Evolutionary conservation across 2,797 vertebrate species (phyloP).

Genomic region (Dicrostonyx torquatus): DNA sequence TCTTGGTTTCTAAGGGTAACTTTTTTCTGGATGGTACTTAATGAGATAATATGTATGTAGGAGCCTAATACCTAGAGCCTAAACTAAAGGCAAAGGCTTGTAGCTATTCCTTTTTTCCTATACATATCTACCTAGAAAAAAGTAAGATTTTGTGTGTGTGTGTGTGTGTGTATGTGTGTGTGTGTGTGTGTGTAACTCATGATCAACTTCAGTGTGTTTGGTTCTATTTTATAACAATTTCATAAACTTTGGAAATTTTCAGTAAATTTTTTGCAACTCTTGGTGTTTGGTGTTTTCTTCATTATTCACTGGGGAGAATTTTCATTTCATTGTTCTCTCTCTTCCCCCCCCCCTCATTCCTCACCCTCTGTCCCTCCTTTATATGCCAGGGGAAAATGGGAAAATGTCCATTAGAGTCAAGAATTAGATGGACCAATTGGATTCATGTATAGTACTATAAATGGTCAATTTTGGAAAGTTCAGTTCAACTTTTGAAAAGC

Average conservation of each 20-base stretch:
- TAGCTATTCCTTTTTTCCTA: neutral
- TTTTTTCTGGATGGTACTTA: constrained; percentile 36
- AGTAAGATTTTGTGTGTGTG: neutral
- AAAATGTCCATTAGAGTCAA: neutral
- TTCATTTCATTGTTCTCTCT: neutral
- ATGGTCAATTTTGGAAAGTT: constrained; percentile 50
- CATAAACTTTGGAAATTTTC: constrained; percentile 52
- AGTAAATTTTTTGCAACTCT: constrained; percentile 69
- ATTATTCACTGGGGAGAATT: constrained; percentile 44
- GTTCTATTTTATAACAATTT: constrained; percentile 67
- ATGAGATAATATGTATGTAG: neutral
- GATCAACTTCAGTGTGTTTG: constrained; percentile 30
- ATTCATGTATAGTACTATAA: constrained; percentile 64
- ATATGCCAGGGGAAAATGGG: neutral
- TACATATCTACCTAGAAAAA: neutral
- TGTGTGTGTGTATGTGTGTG: neutral
- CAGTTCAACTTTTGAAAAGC: constrained; percentile 61
- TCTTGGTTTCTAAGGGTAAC: constrained; percentile 5
- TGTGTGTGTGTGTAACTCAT: neutral
- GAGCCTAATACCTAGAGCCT: neutral
- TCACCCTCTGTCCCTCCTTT: neutral
- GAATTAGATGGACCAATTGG: constrained; percentile 39
- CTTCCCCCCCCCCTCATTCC: too few relatives aligned
- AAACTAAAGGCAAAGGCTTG: neutral
- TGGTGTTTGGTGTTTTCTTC: constrained; percentile 38